These are phyloP conservation scores for Nothoprocta pentlandii DNA, from an alignment of 2,113 vertebrate genomes.

Conservation along the genomic window DNA sequence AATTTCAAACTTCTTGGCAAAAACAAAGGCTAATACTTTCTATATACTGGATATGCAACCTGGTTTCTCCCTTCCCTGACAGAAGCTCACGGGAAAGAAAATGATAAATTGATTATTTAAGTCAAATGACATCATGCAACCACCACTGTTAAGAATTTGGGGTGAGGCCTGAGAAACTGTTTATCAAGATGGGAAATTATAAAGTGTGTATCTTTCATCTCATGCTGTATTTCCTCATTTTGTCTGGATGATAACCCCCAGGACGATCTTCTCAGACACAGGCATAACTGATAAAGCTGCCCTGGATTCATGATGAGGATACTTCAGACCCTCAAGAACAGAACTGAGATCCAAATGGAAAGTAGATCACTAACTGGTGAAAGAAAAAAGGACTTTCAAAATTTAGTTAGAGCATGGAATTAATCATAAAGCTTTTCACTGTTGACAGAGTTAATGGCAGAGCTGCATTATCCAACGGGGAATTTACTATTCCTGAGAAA, in stretches of 20 bases:
- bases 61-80: not conserved
- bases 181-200: not conserved
- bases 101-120: conserved; percentile 13
- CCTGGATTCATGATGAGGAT: conserved; percentile 19
- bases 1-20: conserved; percentile 17
- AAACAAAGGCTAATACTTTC: not conserved
- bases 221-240: conserved; percentile 28
- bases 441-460: not conserved
- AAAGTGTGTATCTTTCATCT: conserved; percentile 49
- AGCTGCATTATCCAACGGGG: not conserved
- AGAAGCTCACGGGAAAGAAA: conserved; percentile 20
- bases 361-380: conserved; percentile 27
- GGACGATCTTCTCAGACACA: conserved; percentile 40
- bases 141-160: conserved; percentile 34
- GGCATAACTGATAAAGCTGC: conserved; percentile 33
- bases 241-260: conserved; percentile 27
- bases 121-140: conserved; percentile 19
- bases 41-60: not conserved
- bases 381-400: conserved; percentile 24
- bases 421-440: not conserved
- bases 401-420: conserved; percentile 2
- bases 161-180: conserved; percentile 64
- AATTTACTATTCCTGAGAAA: not conserved
- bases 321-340: conserved; percentile 16
- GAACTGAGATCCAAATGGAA: not conserved